Conservation (phyloP, 2,888 invertebrate genomes). For the Drosophila pegasa region DNA sequence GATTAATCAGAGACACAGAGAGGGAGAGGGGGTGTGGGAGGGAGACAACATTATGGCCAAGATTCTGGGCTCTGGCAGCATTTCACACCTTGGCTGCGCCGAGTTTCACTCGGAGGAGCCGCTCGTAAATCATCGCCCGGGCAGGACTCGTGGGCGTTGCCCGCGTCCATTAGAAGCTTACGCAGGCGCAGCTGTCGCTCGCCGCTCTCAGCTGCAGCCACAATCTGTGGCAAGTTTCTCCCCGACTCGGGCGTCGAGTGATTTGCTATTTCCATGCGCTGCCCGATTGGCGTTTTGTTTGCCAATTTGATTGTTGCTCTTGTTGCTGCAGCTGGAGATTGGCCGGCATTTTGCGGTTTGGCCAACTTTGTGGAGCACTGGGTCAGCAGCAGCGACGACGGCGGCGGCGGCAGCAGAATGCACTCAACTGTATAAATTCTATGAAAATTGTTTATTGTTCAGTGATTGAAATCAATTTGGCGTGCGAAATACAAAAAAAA, state of each 20-base stretch:
- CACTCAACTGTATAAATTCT: slow-evolving; percentile 73
- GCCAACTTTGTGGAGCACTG: slow-evolving; percentile 64
- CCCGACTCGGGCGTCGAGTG: slow-evolving; percentile 63
- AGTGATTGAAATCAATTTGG: slow-evolving; percentile 74
- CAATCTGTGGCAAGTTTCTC: slow-evolving; percentile 41
- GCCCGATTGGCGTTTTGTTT: slow-evolving; percentile 63
- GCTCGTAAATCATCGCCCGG: slow-evolving; percentile 71
- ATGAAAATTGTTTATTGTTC: slow-evolving; percentile 72
- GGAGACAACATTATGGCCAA: slow-evolving; percentile 2
- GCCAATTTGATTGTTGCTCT: slow-evolving; percentile 49
- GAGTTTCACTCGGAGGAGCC: slow-evolving; percentile 54
- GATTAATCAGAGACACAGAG: slow-evolving; percentile 49
- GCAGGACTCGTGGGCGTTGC: slow-evolving; percentile 69
- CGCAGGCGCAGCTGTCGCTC: slow-evolving; percentile 68
- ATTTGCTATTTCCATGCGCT: slow-evolving; percentile 63
- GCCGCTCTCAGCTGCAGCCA: slow-evolving; percentile 4
- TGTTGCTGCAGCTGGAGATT: slow-evolving; percentile 47
- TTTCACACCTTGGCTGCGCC: slow-evolving; percentile 51
- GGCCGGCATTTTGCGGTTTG: slow-evolving; percentile 45
- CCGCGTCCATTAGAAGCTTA: slow-evolving; percentile 76
- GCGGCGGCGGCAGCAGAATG: slow-evolving; percentile 16
- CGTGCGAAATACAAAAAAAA: slow-evolving; percentile 40
- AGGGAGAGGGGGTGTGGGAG: background rate
- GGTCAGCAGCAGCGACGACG: slow-evolving; percentile 48
- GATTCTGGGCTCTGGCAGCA: slow-evolving; percentile 42